phyloP scores from a whole-genome alignment of 2,797 vertebrate genomes.

The Chloroceryle inda region DNA sequence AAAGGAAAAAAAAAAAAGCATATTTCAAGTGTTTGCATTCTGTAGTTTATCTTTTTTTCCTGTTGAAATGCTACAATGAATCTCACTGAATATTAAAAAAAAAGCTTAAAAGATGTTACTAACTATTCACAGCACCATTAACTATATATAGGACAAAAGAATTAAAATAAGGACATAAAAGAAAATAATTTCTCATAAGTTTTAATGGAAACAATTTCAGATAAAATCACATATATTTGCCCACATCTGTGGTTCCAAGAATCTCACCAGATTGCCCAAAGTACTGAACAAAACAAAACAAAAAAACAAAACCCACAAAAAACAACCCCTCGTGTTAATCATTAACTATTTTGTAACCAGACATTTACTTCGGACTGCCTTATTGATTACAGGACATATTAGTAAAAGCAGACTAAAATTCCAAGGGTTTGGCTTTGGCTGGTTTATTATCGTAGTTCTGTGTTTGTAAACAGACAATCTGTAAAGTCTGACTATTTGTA shows the following conservation, averaged over 20 bases:
- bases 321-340: slow-evolving; percentile 11
- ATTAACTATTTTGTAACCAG: slow-evolving; percentile 61
- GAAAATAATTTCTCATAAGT: not conserved
- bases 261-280: slow-evolving; percentile 18
- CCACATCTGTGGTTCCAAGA: slow-evolving; percentile 15
- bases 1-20: not conserved
- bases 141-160: not conserved
- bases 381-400: slow-evolving; percentile 35
- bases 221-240: not conserved
- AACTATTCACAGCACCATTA: not conserved
- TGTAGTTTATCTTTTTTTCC: not conserved
- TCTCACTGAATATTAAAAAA: slow-evolving; percentile 28
- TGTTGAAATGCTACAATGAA: slow-evolving; percentile 38
- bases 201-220: not conserved
- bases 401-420: slow-evolving; percentile 67
- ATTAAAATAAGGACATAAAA: not conserved
- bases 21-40: not conserved
- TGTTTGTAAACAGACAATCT: slow-evolving; percentile 77
- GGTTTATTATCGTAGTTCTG: slow-evolving; percentile 68
- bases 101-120: not conserved
- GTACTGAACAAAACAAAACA: not conserved
- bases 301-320: not conserved
- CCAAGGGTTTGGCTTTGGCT: slow-evolving; percentile 71
- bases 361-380: slow-evolving; percentile 65
- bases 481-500: slow-evolving; percentile 75